These are phyloP conservation scores for Acridotheres tristis DNA, from an alignment of 2,797 vertebrate genomes.

Conservation along the genomic window DNA sequence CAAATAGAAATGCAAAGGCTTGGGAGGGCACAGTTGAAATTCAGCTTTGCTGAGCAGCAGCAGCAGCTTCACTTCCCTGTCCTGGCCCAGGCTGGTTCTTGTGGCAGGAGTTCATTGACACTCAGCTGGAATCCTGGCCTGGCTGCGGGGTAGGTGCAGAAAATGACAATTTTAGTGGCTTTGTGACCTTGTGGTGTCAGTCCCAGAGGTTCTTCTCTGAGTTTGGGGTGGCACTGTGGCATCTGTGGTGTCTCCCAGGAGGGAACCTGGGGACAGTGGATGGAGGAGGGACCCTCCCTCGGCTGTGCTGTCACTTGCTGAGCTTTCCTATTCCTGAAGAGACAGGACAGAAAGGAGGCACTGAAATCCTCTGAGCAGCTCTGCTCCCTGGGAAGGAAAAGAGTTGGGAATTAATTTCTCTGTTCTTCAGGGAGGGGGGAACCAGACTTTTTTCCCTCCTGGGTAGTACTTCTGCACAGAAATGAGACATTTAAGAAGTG, in stretches of 20 bases:
- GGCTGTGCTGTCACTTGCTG: background rate
- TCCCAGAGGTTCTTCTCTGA: background rate
- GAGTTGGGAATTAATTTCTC: background rate
- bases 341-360: background rate
- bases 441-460: rapidly evolving
- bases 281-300: background rate
- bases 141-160: rapidly evolving
- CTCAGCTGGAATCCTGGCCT: background rate
- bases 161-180: background rate
- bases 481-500: background rate
- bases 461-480: background rate
- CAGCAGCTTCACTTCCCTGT: background rate
- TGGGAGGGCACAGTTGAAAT: background rate
- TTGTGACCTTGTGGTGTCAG: rapidly evolving
- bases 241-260: rapidly evolving
- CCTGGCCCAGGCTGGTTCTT: background rate
- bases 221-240: rapidly evolving
- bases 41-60: background rate
- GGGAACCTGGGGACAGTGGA: background rate
- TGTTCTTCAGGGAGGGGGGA: background rate
- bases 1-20: background rate
- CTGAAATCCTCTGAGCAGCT: background rate
- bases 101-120: rapidly evolving
- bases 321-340: rapidly evolving
- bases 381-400: background rate